Percentiles rank a stretch among this genome's conserved stretches.
Evolutionary conservation across 2,113 vertebrate species (phyloP).

Genomic region (Mesoclemmys tuberculata): DNA sequence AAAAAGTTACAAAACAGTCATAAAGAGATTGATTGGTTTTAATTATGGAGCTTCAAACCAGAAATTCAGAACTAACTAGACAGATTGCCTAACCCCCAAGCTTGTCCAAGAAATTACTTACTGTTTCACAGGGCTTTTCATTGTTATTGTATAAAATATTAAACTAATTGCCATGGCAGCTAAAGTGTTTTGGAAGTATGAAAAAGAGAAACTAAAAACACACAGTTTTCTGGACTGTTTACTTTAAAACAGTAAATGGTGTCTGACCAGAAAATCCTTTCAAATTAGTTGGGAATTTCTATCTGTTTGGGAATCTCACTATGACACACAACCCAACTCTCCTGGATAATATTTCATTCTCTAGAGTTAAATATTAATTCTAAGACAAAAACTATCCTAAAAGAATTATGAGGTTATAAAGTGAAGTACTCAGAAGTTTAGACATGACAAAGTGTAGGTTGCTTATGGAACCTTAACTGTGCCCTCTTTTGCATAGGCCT

Average conservation of each 20-base stretch:
- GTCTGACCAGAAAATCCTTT: neutral
- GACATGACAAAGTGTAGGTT: neutral
- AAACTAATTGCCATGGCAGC: neutral
- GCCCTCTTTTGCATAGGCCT: neutral
- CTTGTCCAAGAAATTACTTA: slow-evolving; percentile 37
- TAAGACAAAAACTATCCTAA: fast-evolving
- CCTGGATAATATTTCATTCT: neutral
- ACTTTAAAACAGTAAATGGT: neutral
- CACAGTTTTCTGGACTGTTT: neutral
- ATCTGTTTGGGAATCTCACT: neutral
- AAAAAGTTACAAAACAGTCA: slow-evolving; percentile 26
- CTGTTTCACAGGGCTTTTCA: slow-evolving; percentile 16
- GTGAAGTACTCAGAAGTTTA: neutral
- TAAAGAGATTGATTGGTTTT: slow-evolving; percentile 30
- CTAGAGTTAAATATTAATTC: neutral
- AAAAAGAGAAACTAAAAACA: neutral
- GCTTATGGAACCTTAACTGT: neutral
- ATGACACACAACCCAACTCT: neutral
- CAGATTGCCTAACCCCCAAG: slow-evolving; percentile 14
- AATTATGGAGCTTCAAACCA: slow-evolving; percentile 35
- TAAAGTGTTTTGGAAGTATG: neutral
- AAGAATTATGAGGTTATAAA: neutral
- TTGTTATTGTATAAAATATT: slow-evolving; percentile 24
- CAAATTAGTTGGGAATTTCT: neutral
- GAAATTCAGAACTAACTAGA: slow-evolving; percentile 36